phyloP scores from a whole-genome alignment of 2,888 invertebrate species.

The Caenorhabditis virilis region DNA sequence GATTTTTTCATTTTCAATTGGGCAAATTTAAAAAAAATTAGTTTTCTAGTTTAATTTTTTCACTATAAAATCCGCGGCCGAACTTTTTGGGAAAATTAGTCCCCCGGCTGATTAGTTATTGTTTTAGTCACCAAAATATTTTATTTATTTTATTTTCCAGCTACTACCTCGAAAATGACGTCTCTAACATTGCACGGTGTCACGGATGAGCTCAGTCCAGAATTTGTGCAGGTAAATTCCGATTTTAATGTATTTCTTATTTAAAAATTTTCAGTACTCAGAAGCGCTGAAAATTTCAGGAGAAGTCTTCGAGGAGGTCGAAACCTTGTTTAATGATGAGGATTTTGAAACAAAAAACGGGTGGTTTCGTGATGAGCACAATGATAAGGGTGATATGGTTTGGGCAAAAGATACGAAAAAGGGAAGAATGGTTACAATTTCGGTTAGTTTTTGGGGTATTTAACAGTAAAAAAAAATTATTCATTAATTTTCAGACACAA shows the following conservation, averaged over 20 bases:
- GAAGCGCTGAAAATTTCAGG: constrained; percentile 35
- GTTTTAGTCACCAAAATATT: too few species aligned
- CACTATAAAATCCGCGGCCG: too few species aligned
- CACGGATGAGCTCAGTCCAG: constrained; percentile 20
- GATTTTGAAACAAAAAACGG: constrained; percentile 27
- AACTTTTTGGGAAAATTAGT: too few species aligned
- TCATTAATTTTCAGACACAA: constrained; percentile 22
- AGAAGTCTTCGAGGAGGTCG: constrained; percentile 44
- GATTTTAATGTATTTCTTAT: background rate
- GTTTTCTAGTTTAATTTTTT: too few species aligned
- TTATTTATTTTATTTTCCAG: too few species aligned
- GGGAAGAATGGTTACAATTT: constrained; percentile 48
- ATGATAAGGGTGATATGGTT: constrained; percentile 44
- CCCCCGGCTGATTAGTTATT: too few species aligned
- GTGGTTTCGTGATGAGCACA: constrained; percentile 45
- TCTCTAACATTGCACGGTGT: constrained; percentile 19
- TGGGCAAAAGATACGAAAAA: constrained; percentile 43
- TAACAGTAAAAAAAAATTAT: background rate
- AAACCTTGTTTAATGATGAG: constrained; percentile 36
- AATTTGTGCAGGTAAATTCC: too few species aligned
- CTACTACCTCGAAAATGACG: too few species aligned
- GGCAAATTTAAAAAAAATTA: too few species aligned
- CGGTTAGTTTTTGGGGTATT: constrained; percentile 25
- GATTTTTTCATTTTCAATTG: too few species aligned
- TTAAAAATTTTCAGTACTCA: constrained; percentile 30